These are phyloP conservation scores for Rhinoraja longicauda DNA, from an alignment of 2,797 vertebrate species.

Conservation along the genomic window DNA sequence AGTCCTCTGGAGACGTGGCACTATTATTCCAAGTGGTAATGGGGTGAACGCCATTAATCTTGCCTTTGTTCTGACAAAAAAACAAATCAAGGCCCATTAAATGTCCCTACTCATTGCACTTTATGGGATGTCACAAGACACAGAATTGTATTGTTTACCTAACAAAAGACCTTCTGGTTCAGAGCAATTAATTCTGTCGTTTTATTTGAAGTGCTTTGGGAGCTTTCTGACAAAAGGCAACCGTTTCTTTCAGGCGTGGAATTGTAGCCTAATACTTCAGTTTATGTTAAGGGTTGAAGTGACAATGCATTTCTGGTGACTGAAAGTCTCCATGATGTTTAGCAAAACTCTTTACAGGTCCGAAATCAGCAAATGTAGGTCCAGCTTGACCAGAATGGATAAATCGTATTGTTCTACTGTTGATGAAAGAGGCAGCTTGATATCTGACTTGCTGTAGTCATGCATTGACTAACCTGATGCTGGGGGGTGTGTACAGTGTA, in stretches of 20 bases:
- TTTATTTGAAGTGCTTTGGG: not conserved
- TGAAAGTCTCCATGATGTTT: not conserved
- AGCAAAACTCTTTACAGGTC: not conserved
- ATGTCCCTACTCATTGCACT: not conserved
- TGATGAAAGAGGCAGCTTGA: no score
- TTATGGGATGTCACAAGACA: not conserved
- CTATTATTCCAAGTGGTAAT: no score
- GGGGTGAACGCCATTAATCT: no score
- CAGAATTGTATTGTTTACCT: not conserved
- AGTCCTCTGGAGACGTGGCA: no score
- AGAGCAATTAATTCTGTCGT: not conserved
- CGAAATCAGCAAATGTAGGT: not conserved
- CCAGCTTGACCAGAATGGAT: not conserved
- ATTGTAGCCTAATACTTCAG: not conserved
- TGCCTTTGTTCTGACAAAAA: no score
- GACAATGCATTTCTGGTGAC: not conserved
- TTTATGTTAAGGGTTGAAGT: not conserved
- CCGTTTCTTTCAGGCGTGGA: not conserved
- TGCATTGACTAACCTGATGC: no score
- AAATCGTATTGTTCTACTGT: not conserved
- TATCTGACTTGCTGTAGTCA: no score
- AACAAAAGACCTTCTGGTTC: not conserved
- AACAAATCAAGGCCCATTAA: no score
- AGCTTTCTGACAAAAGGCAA: not conserved
- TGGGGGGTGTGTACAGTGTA: no score